Evolutionary conservation across 2,797 vertebrate genomes (phyloP).

Genomic region (Mus spretus): DNA sequence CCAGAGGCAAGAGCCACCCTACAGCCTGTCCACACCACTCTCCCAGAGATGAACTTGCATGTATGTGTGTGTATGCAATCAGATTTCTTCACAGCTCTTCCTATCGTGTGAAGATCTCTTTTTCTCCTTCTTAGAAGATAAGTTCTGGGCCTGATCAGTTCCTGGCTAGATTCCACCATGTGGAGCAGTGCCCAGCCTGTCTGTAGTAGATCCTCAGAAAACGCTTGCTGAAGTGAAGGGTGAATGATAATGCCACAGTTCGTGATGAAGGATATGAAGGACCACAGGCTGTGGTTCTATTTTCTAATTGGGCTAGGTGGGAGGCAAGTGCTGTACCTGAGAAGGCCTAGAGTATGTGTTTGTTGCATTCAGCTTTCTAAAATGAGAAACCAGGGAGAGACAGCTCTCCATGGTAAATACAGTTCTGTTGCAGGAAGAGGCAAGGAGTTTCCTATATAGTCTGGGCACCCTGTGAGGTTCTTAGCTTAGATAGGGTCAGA

Average conservation of each 20-base stretch:
- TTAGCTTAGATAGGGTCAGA: background rate
- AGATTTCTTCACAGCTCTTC: background rate
- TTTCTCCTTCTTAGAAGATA: background rate
- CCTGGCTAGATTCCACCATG: background rate
- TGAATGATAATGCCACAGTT: background rate
- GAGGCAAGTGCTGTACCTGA: background rate
- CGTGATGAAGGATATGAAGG: background rate
- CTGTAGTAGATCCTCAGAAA: background rate
- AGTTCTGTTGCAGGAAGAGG: background rate
- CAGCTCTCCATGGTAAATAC: background rate
- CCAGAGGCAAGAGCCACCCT: background rate
- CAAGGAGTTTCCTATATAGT: background rate
- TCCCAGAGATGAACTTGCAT: background rate
- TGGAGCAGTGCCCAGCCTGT: background rate
- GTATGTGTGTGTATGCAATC: accelerated
- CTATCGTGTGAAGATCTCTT: background rate
- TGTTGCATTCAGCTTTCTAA: background rate
- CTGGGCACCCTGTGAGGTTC: background rate
- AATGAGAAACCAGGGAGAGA: background rate
- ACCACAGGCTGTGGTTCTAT: background rate
- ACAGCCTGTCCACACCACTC: background rate
- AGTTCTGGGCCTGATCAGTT: background rate
- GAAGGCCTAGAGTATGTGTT: background rate
- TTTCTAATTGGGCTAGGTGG: background rate
- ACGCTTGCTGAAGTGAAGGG: background rate